Evolutionary conservation across 2,797 vertebrate species (phyloP).

Genomic region (Gobionotothen gibberifrons): DNA sequence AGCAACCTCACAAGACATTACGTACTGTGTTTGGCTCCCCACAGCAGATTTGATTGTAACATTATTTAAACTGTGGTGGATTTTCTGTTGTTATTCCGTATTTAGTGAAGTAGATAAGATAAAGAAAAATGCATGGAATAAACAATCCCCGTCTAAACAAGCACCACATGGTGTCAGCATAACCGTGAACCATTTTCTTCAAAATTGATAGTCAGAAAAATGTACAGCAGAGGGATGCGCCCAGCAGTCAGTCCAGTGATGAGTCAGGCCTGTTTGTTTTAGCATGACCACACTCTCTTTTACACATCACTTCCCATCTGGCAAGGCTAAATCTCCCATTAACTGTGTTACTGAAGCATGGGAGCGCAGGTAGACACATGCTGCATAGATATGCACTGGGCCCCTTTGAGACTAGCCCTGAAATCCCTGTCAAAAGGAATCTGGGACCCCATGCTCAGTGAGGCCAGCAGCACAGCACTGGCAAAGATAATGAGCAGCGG

Average conservation of each 20-base stretch:
- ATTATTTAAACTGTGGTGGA: not conserved
- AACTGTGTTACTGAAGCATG: constrained; percentile 75
- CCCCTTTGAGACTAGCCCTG: constrained; percentile 34
- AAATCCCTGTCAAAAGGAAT: constrained; percentile 57
- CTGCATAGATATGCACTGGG: constrained; percentile 47
- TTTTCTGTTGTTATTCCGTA: not conserved
- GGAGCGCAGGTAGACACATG: constrained; percentile 57
- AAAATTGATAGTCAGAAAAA: constrained; percentile 22
- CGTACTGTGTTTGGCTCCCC: not conserved
- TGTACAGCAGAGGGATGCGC: not conserved
- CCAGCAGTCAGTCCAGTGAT: constrained; percentile 36
- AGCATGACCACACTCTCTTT: constrained; percentile 64
- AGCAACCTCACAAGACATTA: not conserved
- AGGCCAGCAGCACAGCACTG: constrained; percentile 14
- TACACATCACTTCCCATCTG: constrained; percentile 63
- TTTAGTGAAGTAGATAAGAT: not conserved
- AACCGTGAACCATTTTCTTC: constrained; percentile 17
- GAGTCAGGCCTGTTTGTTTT: constrained; percentile 52
- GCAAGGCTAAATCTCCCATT: constrained; percentile 73
- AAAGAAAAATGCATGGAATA: not conserved
- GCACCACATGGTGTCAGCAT: constrained; percentile 1
- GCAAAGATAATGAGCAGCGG: constrained; percentile 37
- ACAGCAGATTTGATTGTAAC: not conserved
- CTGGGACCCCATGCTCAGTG: constrained; percentile 14
- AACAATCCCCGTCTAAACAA: not conserved